Evolutionary conservation across 2,797 vertebrate species (phyloP).

Genomic region (Atherinosoma microstoma): DNA sequence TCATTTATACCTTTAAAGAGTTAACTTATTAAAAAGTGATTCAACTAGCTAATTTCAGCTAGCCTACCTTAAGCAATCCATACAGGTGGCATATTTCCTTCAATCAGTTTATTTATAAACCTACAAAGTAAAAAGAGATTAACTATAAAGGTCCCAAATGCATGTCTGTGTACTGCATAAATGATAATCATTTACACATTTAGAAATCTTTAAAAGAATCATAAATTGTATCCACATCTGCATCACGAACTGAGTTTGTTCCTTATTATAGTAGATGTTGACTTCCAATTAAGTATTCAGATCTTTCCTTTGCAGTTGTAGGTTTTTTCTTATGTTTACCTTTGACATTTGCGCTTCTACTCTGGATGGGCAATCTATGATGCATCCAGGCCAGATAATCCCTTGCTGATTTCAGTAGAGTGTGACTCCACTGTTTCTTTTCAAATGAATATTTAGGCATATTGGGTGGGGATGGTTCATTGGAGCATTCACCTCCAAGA

Average conservation of each 20-base stretch:
- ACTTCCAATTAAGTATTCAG: conserved; percentile 30
- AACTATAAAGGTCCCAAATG: not conserved
- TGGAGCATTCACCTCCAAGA: conserved; percentile 34
- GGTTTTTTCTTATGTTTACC: not conserved
- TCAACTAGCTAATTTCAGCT: not conserved
- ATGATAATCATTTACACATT: conserved; percentile 11
- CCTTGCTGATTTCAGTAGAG: conserved; percentile 49
- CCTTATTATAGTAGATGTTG: conserved; percentile 26
- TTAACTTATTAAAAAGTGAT: fast-evolving
- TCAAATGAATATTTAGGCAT: conserved; percentile 12
- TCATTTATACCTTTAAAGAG: not conserved
- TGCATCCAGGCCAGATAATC: conserved; percentile 65
- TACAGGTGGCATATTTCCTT: not conserved
- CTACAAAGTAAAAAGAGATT: not conserved
- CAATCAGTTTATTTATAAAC: conserved; percentile 5
- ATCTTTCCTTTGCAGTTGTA: fast-evolving
- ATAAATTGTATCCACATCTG: conserved; percentile 3
- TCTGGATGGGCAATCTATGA: fast-evolving
- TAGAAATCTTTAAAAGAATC: not conserved
- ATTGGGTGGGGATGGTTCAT: fast-evolving
- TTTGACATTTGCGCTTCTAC: not conserved
- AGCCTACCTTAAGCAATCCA: not conserved
- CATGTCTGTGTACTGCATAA: not conserved
- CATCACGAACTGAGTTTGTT: not conserved
- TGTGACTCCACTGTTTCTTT: conserved; percentile 71